These are phyloP conservation scores for Eurypyga helias DNA, from an alignment of 2,113 vertebrate species.

Conservation along the genomic window DNA sequence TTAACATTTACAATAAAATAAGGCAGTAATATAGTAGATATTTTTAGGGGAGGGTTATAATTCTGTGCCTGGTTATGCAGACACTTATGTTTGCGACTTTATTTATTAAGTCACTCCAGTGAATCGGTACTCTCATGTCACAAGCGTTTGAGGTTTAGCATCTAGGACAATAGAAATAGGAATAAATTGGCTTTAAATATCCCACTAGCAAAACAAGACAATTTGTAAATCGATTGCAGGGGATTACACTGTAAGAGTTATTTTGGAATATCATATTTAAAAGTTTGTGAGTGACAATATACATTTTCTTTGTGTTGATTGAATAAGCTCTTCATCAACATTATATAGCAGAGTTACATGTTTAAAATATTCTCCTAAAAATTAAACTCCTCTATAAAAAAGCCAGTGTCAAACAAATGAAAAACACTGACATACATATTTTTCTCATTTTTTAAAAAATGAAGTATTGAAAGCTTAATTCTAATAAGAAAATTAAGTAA, in stretches of 20 bases:
- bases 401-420: not conserved
- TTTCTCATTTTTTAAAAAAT: not conserved
- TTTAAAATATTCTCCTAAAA: not conserved
- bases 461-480: slow-evolving; percentile 52
- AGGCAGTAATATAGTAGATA: slow-evolving; percentile 22
- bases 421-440: not conserved
- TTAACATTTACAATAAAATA: slow-evolving; percentile 44
- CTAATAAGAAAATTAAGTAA: slow-evolving; percentile 63
- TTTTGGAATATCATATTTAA: not conserved
- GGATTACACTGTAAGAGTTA: not conserved
- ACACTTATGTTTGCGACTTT: not conserved
- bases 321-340: not conserved
- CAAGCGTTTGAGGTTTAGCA: slow-evolving; percentile 5
- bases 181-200: not conserved
- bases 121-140: not conserved
- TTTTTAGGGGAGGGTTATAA: not conserved
- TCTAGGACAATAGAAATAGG: not conserved
- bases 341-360: not conserved
- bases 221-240: not conserved
- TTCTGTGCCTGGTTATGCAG: not conserved
- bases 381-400: not conserved
- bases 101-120: not conserved
- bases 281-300: not conserved
- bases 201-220: not conserved
- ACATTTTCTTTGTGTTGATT: not conserved